Evolutionary conservation across 2,797 vertebrate species (phyloP).

Genomic region (Bradypodion ventrale): DNA sequence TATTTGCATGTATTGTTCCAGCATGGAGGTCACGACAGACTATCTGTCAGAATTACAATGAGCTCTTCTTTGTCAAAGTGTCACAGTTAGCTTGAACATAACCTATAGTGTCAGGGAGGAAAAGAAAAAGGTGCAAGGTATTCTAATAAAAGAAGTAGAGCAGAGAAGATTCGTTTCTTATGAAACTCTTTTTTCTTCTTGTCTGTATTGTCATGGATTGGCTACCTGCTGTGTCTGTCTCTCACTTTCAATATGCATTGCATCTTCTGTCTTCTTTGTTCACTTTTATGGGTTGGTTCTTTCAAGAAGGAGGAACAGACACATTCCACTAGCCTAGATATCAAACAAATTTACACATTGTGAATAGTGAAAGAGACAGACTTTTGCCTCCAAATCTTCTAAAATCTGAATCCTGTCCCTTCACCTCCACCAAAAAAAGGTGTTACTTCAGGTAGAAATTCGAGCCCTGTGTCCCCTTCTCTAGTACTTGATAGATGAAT

Average conservation of each 20-base stretch:
- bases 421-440: slow-evolving; percentile 31
- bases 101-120: slow-evolving; percentile 56
- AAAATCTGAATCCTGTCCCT: slow-evolving; percentile 44
- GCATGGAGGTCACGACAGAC: rapidly evolving
- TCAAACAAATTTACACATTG: slow-evolving; percentile 65
- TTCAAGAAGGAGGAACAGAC: slow-evolving; percentile 60
- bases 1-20: not conserved
- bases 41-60: slow-evolving; percentile 36
- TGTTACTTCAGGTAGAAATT: slow-evolving; percentile 22
- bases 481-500: slow-evolving; percentile 48
- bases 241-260: slow-evolving; percentile 62
- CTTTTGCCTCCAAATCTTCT: slow-evolving; percentile 44
- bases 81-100: slow-evolving; percentile 51
- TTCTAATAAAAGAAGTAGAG: slow-evolving; percentile 66
- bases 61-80: slow-evolving; percentile 6
- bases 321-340: slow-evolving; percentile 67
- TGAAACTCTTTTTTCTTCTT: slow-evolving; percentile 56
- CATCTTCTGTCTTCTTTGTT: slow-evolving; percentile 74
- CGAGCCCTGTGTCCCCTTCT: slow-evolving; percentile 55
- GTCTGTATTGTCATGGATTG: slow-evolving; percentile 59
- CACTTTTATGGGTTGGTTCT: slow-evolving; percentile 50
- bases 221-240: slow-evolving; percentile 67
- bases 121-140: slow-evolving; percentile 42
- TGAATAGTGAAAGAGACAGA: slow-evolving; percentile 50
- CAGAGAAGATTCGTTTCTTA: slow-evolving; percentile 66